Evolutionary conservation across 1,140 invertebrate species (phyloP).

Genomic region (Anadara kagoshimensis): DNA sequence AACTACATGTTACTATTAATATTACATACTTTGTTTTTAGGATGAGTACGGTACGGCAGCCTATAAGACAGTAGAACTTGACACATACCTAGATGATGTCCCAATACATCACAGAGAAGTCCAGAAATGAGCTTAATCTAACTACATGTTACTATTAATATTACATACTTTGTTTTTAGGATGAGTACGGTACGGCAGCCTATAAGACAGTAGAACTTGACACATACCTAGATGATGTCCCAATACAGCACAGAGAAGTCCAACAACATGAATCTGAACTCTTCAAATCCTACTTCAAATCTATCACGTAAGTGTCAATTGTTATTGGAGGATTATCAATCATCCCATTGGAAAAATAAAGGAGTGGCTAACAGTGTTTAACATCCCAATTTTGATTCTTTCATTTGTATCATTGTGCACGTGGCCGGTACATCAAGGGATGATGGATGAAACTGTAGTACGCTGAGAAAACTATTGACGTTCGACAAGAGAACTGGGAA

Average conservation of each 20-base stretch:
- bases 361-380: not conserved
- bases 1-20: not conserved
- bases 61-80: conserved; percentile 89
- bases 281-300: conserved; percentile 57
- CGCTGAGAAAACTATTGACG: not conserved
- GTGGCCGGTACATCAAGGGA: not conserved
- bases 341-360: not conserved
- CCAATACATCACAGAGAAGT: conserved; percentile 88
- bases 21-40: conserved; percentile 35
- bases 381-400: not conserved
- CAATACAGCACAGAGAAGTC: conserved; percentile 87
- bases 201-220: conserved; percentile 91
- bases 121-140: too few species aligned
- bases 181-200: conserved; percentile 87
- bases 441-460: not conserved
- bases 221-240: conserved; percentile 82
- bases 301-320: conserved; percentile 45
- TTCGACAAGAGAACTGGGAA: not conserved
- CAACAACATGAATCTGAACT: conserved; percentile 78
- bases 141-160: not conserved
- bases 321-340: not conserved
- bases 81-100: conserved; percentile 84
- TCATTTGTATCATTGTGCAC: not conserved
- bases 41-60: conserved; percentile 88
- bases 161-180: conserved; percentile 65